phyloP scores from a whole-genome alignment of 2,797 vertebrate genomes.

The Cephalopachus bancanus region DNA sequence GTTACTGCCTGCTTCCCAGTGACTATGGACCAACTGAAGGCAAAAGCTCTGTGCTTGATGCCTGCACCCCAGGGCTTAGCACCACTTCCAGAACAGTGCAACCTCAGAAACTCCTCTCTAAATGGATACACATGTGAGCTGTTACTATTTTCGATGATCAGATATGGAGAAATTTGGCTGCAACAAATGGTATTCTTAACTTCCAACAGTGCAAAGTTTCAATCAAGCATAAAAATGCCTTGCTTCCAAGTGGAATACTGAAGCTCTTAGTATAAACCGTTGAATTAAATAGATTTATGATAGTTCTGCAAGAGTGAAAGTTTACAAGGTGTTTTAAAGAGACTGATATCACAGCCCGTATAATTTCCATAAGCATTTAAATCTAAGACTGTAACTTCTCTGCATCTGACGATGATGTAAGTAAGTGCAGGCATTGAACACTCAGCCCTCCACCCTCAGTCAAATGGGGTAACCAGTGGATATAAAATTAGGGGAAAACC shows the following conservation, averaged over 20 bases:
- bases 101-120: background rate
- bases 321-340: conserved; percentile 86
- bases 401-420: conserved; percentile 82
- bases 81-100: background rate
- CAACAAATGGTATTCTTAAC: conserved; percentile 48
- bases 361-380: conserved; percentile 81
- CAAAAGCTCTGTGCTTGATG: background rate
- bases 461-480: conserved; percentile 65
- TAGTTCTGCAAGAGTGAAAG: conserved; percentile 80
- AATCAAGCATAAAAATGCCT: conserved; percentile 40
- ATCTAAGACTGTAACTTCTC: conserved; percentile 67
- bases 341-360: conserved; percentile 83
- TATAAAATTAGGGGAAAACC: conserved; percentile 78
- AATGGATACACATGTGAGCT: conserved; percentile 29
- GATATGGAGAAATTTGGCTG: conserved; percentile 55
- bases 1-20: background rate
- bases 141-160: conserved; percentile 28
- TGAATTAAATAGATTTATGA: conserved; percentile 81
- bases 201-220: conserved; percentile 69
- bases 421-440: conserved; percentile 69
- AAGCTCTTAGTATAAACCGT: conserved; percentile 66
- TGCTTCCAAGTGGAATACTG: conserved; percentile 50
- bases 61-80: background rate
- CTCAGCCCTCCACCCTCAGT: conserved; percentile 70
- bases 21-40: background rate